Evolutionary conservation across 1,140 invertebrate genomes (phyloP).

Genomic region (Phortica variegata): DNA sequence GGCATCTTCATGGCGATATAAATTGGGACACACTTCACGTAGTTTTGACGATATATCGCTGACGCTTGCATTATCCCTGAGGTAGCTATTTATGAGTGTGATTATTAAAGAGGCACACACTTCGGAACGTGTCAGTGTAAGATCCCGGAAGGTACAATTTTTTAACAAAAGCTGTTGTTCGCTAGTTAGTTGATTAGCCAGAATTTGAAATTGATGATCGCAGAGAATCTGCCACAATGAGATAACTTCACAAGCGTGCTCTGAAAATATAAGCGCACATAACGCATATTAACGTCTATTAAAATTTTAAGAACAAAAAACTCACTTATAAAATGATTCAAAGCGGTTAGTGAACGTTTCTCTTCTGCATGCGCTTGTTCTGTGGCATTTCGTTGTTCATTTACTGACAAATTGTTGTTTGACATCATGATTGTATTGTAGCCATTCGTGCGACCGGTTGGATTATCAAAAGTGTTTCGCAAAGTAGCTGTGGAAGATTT

Average conservation of each 20-base stretch:
- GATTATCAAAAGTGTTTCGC: slow-evolving; percentile 30
- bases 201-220: slow-evolving; percentile 88
- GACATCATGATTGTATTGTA: slow-evolving; percentile 30
- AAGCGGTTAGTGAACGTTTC: slow-evolving; percentile 73
- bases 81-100: slow-evolving; percentile 79
- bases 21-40: slow-evolving; percentile 87
- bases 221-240: slow-evolving; percentile 91
- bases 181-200: slow-evolving; percentile 67
- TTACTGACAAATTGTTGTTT: slow-evolving; percentile 24
- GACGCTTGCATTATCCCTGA: slow-evolving; percentile 92
- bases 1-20: slow-evolving; percentile 95
- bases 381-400: slow-evolving; percentile 52
- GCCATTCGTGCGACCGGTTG: slow-evolving; percentile 46
- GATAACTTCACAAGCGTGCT: slow-evolving; percentile 83
- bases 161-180: slow-evolving; percentile 64
- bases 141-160: slow-evolving; percentile 71
- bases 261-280: slow-evolving; percentile 34
- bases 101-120: slow-evolving; percentile 75
- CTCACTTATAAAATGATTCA: slow-evolving; percentile 73
- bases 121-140: slow-evolving; percentile 82
- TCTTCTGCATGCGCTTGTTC: slow-evolving; percentile 61
- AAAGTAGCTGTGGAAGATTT: slow-evolving; percentile 4
- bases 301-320: slow-evolving; percentile 3
- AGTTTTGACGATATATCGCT: slow-evolving; percentile 86
- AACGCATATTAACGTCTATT: not conserved